A percentile compares a stretch with the other conserved stretches of the same genome.
These are phyloP conservation scores for Drosophila bifasciata DNA, from an alignment of 1,140 invertebrate species.

Conservation along the genomic window DNA sequence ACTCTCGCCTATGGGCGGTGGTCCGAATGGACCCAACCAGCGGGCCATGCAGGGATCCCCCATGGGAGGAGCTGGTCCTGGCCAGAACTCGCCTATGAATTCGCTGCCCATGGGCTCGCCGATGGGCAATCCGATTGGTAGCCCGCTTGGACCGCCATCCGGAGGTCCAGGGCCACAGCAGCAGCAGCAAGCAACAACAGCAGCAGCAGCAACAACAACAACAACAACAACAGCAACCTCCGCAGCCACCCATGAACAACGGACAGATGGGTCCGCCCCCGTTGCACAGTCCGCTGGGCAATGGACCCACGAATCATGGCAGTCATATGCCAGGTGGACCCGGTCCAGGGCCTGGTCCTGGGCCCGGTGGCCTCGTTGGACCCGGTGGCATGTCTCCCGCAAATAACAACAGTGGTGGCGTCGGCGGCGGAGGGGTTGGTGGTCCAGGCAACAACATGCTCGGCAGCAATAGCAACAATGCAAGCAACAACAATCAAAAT, in stretches of 20 bases:
- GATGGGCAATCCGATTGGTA: slow-evolving; percentile 89
- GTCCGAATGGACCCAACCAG: slow-evolving; percentile 85
- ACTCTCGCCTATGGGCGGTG: slow-evolving; percentile 87
- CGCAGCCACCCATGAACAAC: slow-evolving; percentile 83
- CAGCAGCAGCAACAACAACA: slow-evolving; percentile 38
- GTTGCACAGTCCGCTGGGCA: slow-evolving; percentile 80
- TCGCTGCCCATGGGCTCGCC: slow-evolving; percentile 90
- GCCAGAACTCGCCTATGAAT: slow-evolving; percentile 87
- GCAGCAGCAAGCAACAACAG: slow-evolving; percentile 65
- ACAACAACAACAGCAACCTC: slow-evolving; percentile 73
- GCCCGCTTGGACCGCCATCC: slow-evolving; percentile 87
- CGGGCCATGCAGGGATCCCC: slow-evolving; percentile 86
- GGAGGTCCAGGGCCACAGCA: slow-evolving; percentile 84
- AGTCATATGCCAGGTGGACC: slow-evolving; percentile 76
- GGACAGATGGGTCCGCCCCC: slow-evolving; percentile 82
- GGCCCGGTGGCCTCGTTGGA: slow-evolving; percentile 61
- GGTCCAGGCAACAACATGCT: slow-evolving; percentile 46
- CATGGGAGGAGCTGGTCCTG: slow-evolving; percentile 84
- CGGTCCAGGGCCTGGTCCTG: slow-evolving; percentile 70
- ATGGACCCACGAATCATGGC: slow-evolving; percentile 72
- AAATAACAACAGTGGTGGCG: slow-evolving; percentile 41
- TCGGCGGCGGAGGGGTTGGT: slow-evolving; percentile 1
- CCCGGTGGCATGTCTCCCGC: slow-evolving; percentile 70
- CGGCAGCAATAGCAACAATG: slow-evolving; percentile 62
- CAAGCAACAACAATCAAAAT: slow-evolving; percentile 80